Conservation (phyloP, 1,140 invertebrate species). For the Aphelenchoides fujianensis region DNA sequence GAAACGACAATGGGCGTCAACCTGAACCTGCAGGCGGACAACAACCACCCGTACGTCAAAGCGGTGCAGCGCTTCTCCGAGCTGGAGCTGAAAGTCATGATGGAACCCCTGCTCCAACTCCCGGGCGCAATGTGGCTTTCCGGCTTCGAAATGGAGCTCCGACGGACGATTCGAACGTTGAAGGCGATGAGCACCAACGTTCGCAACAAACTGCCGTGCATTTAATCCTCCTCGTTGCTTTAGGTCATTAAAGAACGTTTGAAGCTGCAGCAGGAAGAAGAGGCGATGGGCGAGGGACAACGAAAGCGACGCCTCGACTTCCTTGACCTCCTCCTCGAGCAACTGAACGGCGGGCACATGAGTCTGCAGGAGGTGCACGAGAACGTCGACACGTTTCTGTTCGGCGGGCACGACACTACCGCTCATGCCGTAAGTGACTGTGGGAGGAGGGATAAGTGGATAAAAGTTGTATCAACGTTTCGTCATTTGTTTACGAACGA, state of each 20-base stretch:
- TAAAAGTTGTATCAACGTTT: no score
- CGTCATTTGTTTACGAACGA: no score
- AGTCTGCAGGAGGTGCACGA: not conserved
- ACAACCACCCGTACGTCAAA: conserved; percentile 16
- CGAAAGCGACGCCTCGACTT: conserved; percentile 15
- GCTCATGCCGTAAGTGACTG: conserved; percentile 25
- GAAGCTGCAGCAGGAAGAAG: not conserved
- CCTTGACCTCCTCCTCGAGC: conserved; percentile 2
- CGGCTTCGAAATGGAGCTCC: conserved; percentile 11
- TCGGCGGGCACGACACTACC: conserved; percentile 33
- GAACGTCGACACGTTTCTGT: conserved; percentile 19
- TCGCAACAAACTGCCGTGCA: no score
- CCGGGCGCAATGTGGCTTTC: conserved; percentile 3
- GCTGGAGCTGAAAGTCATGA: not conserved
- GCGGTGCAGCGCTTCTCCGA: conserved; percentile 1
- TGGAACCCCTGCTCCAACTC: not conserved
- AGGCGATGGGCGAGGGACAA: no score
- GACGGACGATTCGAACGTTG: not conserved
- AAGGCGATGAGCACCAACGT: not conserved
- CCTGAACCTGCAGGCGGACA: conserved; percentile 1
- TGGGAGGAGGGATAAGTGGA: no score
- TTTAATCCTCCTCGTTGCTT: not conserved
- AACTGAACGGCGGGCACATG: no score
- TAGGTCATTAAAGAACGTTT: conserved; percentile 6
- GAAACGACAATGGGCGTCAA: not conserved